Evolutionary conservation across 2,797 vertebrate genomes (phyloP), one percentile per base, ranked within the genome.

Genomic region (Alouatta caraya): DNA sequence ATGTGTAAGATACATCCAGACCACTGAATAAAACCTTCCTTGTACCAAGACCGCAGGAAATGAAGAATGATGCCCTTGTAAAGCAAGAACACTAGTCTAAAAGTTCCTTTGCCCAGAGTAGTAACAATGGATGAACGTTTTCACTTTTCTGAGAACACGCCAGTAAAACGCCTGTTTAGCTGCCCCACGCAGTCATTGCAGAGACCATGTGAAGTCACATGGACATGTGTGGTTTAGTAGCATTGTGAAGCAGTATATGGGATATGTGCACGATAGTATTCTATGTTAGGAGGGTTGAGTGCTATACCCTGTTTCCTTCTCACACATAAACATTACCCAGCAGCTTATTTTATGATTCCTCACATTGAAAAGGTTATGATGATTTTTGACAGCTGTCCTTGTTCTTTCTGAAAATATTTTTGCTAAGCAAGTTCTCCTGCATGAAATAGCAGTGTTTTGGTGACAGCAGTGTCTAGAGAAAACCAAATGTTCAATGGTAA

Each of bases 381-480:
- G 79, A 48, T 96, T 96, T 98, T 97, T 96, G 97, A 97, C 15
- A 21, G 88, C 55, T 98, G 94, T 96, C 96, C 96, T 96, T 93
- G 67, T 95, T 98, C 95, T 86, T 92, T 88, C 91, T 46, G 96
- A 95, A 97, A 98, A 97, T 97, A 96, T 97, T 97, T 89, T 88
- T 76, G 8, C 85, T 96, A 94, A 96, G 61, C 70, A 70, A 73
- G n/a, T 91, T 48, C 82, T 80, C 96, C 57, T 95, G 55, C 57
- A 28, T 96, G 79, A 95, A 97, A 88, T 37, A 92, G 17, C 86
- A 93, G 81, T 89, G 15, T 0, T 73, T 87, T 48, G 13, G 95
- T 79, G 97, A 95, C 91, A 96, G 88, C 92, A 70, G 15, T 94
- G 92, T 96, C 87, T 0, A 0, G 46, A 82, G 81, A 59, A 4